Base-by-base conservation (phyloP, 2,113 vertebrate species). In the Xyrauchen texanus region DNA sequence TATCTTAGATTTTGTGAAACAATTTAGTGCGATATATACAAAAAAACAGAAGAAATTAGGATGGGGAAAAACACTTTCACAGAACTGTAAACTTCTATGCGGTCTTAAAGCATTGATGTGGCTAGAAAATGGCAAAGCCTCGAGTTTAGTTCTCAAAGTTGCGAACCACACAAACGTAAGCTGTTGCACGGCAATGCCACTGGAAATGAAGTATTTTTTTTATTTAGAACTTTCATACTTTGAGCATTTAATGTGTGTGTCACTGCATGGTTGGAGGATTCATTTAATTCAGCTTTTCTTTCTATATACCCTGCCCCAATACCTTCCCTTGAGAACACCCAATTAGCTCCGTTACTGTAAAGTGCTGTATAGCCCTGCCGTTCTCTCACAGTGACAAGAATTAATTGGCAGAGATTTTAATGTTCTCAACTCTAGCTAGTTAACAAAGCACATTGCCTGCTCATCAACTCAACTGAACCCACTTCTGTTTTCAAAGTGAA, bases 331-430 rank as follows among this genome's bases (percentile, higher is more conserved):
- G 69, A 75, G 55, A 80, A 75, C 46, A 16, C 73, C 63, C 68
- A 79, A 79, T 79, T 79, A 82, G 67, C 47, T 68, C 15, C 74
- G 45, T 55, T 62, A 47, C 57, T 65, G 79, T 80, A 74, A 55
- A 68, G 55, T 65, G 15, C 42, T 77, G 42, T 60, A 63, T 45
- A 64, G 21, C 13, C 53, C 12, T 69, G 49, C 55, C 60, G 6
- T 72, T 72, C 55, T 72, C 69, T 61, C 46, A 61, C 65, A 46
- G 58, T 65, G 52, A 10, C 73, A 46, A 46, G 5, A 68, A 60
- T 67, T 68, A 84, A 84, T 84, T 80, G 84, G 52, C 70, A 74
- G 58, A 6, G 63, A 61, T 62, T 65, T 78, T 76, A 60, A 45
- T 77, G 49, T n/a, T 9, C 73, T 57, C 8, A 5, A 15, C 53